A percentile compares a stretch with the other conserved stretches of the same genome.
Conservation (phyloP, 2,888 invertebrate genomes). For the Polyommatus iphigenia region DNA sequence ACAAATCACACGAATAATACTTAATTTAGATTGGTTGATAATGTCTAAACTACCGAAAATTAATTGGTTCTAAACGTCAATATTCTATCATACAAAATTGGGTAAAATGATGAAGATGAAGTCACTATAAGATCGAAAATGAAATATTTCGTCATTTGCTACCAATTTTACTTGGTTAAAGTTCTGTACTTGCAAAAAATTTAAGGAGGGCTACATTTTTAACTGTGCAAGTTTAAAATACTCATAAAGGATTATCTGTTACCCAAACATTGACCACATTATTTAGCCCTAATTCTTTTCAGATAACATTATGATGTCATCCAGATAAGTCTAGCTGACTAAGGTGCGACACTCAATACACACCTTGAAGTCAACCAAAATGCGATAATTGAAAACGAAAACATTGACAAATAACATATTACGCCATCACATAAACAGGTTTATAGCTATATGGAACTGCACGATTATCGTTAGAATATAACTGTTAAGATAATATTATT, state of each 20-base stretch:
- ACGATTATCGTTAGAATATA: neutral
- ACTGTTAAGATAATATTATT: neutral
- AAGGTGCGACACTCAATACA: neutral
- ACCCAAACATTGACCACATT: constrained; percentile 21
- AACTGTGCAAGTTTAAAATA: neutral
- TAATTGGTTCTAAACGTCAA: neutral
- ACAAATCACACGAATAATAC: neutral
- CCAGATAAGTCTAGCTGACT: constrained; percentile 3
- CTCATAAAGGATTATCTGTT: neutral
- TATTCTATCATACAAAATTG: neutral
- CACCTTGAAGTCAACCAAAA: constrained; percentile 3
- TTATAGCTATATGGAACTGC: neutral
- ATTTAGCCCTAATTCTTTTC: neutral
- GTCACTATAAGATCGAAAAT: too few relatives aligned
- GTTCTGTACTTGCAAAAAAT: too few relatives aligned
- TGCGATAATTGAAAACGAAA: constrained; percentile 7
- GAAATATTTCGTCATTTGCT: too few relatives aligned
- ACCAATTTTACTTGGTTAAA: too few relatives aligned
- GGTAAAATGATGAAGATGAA: neutral
- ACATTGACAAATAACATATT: constrained; percentile 2
- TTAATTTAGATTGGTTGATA: neutral
- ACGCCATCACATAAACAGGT: constrained; percentile 5
- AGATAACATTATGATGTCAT: constrained; percentile 21
- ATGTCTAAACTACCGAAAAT: neutral
- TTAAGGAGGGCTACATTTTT: neutral